These are phyloP conservation scores for Lepidochitona cinerea DNA, from an alignment of 2,888 invertebrate species.

Conservation along the genomic window DNA sequence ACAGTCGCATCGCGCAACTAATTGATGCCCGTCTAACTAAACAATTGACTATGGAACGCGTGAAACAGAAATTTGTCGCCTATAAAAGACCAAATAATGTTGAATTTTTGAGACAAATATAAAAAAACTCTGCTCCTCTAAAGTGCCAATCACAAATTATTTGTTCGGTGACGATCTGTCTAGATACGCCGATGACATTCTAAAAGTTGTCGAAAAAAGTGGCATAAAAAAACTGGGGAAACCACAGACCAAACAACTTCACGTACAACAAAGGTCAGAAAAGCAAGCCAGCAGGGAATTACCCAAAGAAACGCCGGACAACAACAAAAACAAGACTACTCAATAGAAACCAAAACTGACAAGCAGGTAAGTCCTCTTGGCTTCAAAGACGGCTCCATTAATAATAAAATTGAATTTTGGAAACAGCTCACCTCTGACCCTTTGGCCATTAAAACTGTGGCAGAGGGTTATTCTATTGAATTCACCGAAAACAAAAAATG, in stretches of 20 bases:
- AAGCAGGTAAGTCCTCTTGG: neutral
- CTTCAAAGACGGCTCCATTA: neutral
- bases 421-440: neutral
- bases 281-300: neutral
- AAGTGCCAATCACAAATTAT: neutral
- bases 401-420: neutral
- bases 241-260: neutral
- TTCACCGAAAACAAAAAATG: neutral
- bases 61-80: neutral
- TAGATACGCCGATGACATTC: neutral
- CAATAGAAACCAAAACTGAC: neutral
- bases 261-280: neutral
- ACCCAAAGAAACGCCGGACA: neutral
- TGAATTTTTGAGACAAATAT: neutral
- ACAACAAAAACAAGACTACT: neutral
- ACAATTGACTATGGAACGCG: neutral
- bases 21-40: neutral
- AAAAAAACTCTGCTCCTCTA: constrained; percentile 4
- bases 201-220: neutral
- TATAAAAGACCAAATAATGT: neutral
- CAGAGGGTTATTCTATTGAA: neutral
- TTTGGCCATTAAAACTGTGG: neutral
- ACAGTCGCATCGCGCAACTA: neutral
- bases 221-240: neutral
- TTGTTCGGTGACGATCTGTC: no score